Evolutionary conservation across 2,888 invertebrate species (phyloP).

Genomic region (Flexamia atlantica): DNA sequence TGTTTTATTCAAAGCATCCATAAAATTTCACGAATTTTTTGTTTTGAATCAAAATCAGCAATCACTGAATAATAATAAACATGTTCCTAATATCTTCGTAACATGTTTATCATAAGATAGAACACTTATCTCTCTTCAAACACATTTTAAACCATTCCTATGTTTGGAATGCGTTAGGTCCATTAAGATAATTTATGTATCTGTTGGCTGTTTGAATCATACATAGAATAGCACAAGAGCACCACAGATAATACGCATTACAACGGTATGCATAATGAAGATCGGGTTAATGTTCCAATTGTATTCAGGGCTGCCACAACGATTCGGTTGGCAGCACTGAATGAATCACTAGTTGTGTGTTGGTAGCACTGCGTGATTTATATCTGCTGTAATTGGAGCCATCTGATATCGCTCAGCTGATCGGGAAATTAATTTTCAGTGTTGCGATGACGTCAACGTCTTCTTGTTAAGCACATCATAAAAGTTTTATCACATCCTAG

Average conservation of each 20-base stretch:
- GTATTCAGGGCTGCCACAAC: constrained; percentile 19
- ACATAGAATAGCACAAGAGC: neutral
- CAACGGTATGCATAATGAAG: constrained; percentile 49
- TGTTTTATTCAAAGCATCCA: too few species aligned
- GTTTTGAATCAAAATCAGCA: too few species aligned
- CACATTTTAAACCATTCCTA: too few species aligned
- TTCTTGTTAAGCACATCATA: neutral
- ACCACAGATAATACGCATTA: constrained; percentile 19
- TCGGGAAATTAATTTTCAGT: constrained; percentile 35
- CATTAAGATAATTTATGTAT: too few species aligned
- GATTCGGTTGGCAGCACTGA: constrained; percentile 35
- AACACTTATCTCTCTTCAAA: too few species aligned
- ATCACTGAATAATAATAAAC: too few species aligned
- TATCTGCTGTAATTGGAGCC: constrained; percentile 27
- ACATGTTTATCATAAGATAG: too few species aligned
- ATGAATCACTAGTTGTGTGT: neutral
- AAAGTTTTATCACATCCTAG: neutral
- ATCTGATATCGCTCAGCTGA: constrained; percentile 30
- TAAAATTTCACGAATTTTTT: too few species aligned
- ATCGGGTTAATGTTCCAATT: constrained; percentile 45
- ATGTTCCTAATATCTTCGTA: too few species aligned
- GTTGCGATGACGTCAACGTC: constrained; percentile 2
- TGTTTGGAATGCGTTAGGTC: too few species aligned
- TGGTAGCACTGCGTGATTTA: constrained; percentile 46
- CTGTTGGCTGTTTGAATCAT: neutral